Base-by-base conservation (phyloP, 1,140 invertebrate genomes). In the Sitodiplosis mosellana region DNA sequence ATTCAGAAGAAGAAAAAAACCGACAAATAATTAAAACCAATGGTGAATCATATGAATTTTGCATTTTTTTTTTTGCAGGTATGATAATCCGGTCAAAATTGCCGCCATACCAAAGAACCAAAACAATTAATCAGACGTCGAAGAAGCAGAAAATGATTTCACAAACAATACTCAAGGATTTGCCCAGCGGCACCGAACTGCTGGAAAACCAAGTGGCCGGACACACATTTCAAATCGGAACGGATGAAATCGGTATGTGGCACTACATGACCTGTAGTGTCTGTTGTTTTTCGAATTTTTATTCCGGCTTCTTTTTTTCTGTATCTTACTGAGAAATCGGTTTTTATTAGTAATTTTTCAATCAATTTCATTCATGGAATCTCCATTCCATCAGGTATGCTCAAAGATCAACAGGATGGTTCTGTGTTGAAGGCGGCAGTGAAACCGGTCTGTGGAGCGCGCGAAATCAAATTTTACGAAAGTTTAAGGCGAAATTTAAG, bases 381-480 rank as follows among this genome's bases (percentile, higher is more conserved):
- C 22, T 49, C 45, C 52, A 50, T 51, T 54, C 46, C 60, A 64
- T 33, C 56, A 83, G 81, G 80, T 41, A 72, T 83, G 60, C 61
- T 84, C 18, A 75, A 77, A 61, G 69, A 72, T 52, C 65, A 70
- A 53, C 70, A 71, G 52, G 15, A 55, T 52, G 74, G 76, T 0
- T 71, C 69, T 21, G 67, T 85, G 21, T 66, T 85, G 22, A 88
- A 88, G 60, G 80, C 83, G 1, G 67, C 83, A 10, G 66, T 74
- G 11, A 83, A 83, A 59, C 66, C 67, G 17, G 63, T 73, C 40
- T 68, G 76, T 47, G 80, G 80, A n/a, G 69, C 72, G 43, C 69
- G 78, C 45, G 83, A 87, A 64, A 71, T 81, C 1, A 65, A 70
- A 14, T 83, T 88, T 66, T 87, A 88, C 61, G 69, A 77, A 53